phyloP scores from a whole-genome alignment of 2,888 invertebrate genomes.

The Diloba caeruleocephala region DNA sequence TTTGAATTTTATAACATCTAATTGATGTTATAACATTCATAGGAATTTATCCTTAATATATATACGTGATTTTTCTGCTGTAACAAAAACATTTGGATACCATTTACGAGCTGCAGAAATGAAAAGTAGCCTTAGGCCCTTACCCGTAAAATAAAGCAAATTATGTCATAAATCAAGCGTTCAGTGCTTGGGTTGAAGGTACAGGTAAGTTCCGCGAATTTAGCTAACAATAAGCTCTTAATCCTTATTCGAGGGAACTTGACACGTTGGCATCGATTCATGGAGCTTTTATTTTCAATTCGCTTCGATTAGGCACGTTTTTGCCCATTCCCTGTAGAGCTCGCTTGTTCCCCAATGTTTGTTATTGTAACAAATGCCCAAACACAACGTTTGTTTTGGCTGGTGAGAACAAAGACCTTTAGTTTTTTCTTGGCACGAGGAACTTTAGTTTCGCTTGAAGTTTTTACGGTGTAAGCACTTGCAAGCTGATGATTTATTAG shows the following conservation, averaged over 20 bases:
- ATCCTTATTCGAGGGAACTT: conserved; percentile 73
- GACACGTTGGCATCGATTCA: conserved; percentile 73
- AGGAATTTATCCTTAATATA: conserved; percentile 14
- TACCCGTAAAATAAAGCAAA: conserved; percentile 37
- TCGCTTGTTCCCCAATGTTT: conserved; percentile 71
- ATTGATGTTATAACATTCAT: conserved; percentile 37
- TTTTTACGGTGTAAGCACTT: conserved; percentile 75
- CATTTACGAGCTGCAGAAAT: conserved; percentile 39
- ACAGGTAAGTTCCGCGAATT: conserved; percentile 71
- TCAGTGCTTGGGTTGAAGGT: conserved; percentile 43
- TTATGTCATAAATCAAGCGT: conserved; percentile 55
- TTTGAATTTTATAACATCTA: too few species aligned
- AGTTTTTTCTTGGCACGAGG: conserved; percentile 69
- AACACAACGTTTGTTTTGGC: conserved; percentile 85
- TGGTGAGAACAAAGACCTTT: conserved; percentile 83
- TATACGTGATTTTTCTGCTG: conserved; percentile 8
- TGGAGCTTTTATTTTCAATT: conserved; percentile 71
- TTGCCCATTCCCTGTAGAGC: conserved; percentile 63
- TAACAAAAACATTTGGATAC: conserved; percentile 12
- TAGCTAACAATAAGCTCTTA: conserved; percentile 77
- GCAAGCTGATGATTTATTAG: conserved; percentile 62
- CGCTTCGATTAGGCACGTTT: conserved; percentile 80
- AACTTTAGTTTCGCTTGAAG: conserved; percentile 74
- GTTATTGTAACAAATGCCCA: conserved; percentile 83
- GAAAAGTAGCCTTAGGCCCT: conserved; percentile 31